Percentiles rank a stretch among this genome's conserved stretches.
phyloP scores from a whole-genome alignment of 2,797 vertebrate species.

The Poeciliopsis paucimaculata region DNA sequence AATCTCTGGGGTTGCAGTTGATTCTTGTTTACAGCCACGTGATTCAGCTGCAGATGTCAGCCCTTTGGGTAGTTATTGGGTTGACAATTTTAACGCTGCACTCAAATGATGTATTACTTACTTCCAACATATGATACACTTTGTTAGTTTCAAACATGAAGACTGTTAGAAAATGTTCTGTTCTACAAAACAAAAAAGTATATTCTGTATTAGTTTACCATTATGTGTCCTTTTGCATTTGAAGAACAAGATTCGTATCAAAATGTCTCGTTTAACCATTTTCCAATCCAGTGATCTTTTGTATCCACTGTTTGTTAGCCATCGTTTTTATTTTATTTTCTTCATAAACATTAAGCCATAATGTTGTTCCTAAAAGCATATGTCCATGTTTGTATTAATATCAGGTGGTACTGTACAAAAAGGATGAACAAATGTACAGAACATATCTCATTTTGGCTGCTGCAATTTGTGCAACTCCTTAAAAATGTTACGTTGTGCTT shows the following conservation, averaged over 20 bases:
- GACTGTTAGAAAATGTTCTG: constrained; percentile 72
- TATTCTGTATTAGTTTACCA: constrained; percentile 72
- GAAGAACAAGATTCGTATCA: constrained; percentile 77
- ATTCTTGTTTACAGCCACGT: constrained; percentile 87
- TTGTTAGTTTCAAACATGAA: constrained; percentile 68
- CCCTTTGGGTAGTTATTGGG: constrained; percentile 78
- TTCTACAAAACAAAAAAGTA: constrained; percentile 60
- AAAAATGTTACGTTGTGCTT: constrained; percentile 87
- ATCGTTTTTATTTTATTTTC: constrained; percentile 66
- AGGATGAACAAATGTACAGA: constrained; percentile 80
- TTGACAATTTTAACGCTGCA: constrained; percentile 79
- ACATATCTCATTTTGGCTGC: constrained; percentile 87
- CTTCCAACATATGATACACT: constrained; percentile 68
- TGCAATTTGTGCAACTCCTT: constrained; percentile 88
- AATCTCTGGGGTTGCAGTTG: constrained; percentile 79
- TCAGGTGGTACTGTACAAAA: constrained; percentile 81
- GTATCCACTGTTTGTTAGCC: constrained; percentile 27
- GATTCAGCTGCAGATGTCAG: constrained; percentile 85
- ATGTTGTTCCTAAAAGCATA: constrained; percentile 61
- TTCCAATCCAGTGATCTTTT: constrained; percentile 64
- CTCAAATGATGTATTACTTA: constrained; percentile 73
- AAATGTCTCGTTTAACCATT: constrained; percentile 65
- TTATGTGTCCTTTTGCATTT: constrained; percentile 82
- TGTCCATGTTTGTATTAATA: constrained; percentile 75
- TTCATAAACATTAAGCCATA: constrained; percentile 77